These are phyloP conservation scores for Apeltes quadracus DNA, from an alignment of 2,113 vertebrate genomes.

Conservation along the genomic window DNA sequence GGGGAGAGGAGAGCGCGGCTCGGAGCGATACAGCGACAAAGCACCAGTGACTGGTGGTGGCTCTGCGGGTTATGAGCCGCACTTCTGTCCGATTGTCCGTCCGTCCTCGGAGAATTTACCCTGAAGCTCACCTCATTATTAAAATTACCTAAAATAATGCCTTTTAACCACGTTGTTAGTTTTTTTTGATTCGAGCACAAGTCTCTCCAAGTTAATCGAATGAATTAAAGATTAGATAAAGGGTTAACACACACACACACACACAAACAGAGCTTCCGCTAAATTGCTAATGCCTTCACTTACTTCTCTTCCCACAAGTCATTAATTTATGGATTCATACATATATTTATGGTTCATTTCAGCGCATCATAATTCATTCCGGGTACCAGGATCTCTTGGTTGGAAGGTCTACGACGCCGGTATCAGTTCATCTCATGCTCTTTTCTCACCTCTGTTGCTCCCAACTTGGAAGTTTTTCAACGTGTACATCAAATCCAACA, in stretches of 20 bases:
- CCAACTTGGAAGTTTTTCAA: conserved; percentile 2
- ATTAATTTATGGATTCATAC: conserved; percentile 64
- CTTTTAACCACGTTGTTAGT: conserved; percentile 30
- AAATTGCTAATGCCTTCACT: conserved; percentile 63
- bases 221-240: conserved; percentile 44
- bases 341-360: conserved; percentile 63
- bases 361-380: conserved; percentile 47
- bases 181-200: conserved; percentile 7
- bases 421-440: background rate
- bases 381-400: conserved; percentile 27
- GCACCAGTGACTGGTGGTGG: conserved; percentile 66
- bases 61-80: conserved; percentile 57
- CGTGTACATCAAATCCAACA: conserved; percentile 16
- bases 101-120: conserved; percentile 17
- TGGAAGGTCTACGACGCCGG: background rate
- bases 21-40: conserved; percentile 48
- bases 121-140: conserved; percentile 57
- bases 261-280: conserved; percentile 63
- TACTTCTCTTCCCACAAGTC: conserved; percentile 28
- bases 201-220: conserved; percentile 25
- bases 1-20: conserved; percentile 53
- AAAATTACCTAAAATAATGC: too few species aligned
- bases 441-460: background rate
- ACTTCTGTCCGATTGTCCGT: conserved; percentile 34
- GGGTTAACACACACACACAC: conserved; percentile 70